A percentile compares a stretch with the other conserved stretches of the same genome.
These are phyloP conservation scores for Xestia xanthographa DNA, from an alignment of 2,888 invertebrate genomes.

Conservation along the genomic window DNA sequence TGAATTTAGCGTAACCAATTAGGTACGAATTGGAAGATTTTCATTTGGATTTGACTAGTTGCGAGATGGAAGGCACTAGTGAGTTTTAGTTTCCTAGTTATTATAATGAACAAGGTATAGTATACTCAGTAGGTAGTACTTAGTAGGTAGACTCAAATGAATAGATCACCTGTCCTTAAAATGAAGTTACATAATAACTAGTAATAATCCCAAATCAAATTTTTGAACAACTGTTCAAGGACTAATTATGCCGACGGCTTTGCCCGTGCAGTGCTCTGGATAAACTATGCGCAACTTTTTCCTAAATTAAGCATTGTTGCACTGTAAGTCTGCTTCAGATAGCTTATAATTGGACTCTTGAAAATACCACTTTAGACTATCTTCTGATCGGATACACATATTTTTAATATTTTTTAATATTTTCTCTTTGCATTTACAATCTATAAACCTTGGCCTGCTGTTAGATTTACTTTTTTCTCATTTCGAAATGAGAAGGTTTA, in stretches of 20 bases:
- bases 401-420: background rate
- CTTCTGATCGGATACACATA: background rate
- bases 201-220: background rate
- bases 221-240: background rate
- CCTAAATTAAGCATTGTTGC: background rate
- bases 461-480: slow-evolving; percentile 13
- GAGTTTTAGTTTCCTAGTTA: background rate
- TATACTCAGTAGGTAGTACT: background rate
- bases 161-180: background rate
- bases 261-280: background rate
- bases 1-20: slow-evolving; percentile 12
- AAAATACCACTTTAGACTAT: background rate
- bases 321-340: background rate
- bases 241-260: background rate
- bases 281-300: background rate
- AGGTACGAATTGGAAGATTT: background rate
- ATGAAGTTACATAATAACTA: background rate
- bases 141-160: background rate
- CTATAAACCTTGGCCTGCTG: slow-evolving; percentile 9
- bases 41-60: too few relatives aligned
- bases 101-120: background rate
- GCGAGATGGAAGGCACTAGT: background rate
- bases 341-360: background rate
- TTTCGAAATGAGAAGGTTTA: slow-evolving; percentile 33
- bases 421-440: background rate